Evolutionary conservation across 2,797 vertebrate genomes (phyloP).

Genomic region (Schizopygopsis malacanthus): DNA sequence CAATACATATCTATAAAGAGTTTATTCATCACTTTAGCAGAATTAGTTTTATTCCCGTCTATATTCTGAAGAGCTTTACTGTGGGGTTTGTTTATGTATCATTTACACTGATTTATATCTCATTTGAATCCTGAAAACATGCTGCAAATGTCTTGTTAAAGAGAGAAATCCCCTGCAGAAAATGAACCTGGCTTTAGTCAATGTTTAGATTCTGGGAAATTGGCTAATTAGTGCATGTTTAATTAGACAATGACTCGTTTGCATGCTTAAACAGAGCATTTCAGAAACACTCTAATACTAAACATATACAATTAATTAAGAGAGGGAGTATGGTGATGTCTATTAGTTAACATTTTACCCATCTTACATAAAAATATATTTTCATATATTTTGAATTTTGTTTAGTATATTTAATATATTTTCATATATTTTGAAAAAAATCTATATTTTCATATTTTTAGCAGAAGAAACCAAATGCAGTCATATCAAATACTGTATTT

Average conservation of each 20-base stretch:
- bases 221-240: background rate
- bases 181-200: background rate
- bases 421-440: too few species aligned
- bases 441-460: background rate
- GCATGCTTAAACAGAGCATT: background rate
- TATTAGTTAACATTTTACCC: background rate
- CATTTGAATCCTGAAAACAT: background rate
- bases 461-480: background rate
- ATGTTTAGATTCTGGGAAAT: background rate
- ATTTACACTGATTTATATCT: too few species aligned
- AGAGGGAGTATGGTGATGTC: background rate
- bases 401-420: too few species aligned
- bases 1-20: background rate
- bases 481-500: background rate
- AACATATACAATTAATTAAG: background rate
- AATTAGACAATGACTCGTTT: background rate
- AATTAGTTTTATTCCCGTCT: background rate
- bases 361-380: too few species aligned
- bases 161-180: background rate
- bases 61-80: background rate
- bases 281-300: background rate
- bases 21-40: background rate
- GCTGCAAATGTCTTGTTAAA: background rate
- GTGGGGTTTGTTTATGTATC: too few species aligned
- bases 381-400: too few species aligned